These are phyloP conservation scores for Delphinapterus leucas DNA, from an alignment of 2,113 vertebrate species.

Conservation along the genomic window DNA sequence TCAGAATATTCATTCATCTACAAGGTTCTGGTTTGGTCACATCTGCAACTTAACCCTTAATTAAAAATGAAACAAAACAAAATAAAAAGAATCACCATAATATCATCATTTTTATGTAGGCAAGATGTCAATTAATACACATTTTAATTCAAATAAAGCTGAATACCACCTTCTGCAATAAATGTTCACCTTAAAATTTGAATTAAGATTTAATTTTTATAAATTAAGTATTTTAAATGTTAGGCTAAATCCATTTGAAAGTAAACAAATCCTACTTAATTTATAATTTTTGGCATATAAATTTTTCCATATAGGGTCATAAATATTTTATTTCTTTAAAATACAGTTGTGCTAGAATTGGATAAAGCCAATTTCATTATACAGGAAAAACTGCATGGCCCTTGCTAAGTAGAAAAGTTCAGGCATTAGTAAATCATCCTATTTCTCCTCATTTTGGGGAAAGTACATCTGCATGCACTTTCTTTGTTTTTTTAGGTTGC, in stretches of 20 bases:
- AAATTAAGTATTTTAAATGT: background rate
- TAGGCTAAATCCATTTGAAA: background rate
- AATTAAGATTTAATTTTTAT: background rate
- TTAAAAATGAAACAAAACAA: background rate
- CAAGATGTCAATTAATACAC: background rate
- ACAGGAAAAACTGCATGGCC: background rate
- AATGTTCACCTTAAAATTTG: background rate
- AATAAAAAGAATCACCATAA: background rate
- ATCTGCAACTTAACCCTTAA: background rate
- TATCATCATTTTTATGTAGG: background rate
- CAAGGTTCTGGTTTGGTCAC: background rate
- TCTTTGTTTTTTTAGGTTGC: background rate
- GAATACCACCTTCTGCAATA: background rate
- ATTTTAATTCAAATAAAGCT: background rate
- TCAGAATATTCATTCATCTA: background rate
- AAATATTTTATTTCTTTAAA: background rate
- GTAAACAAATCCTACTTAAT: background rate
- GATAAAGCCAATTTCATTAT: background rate
- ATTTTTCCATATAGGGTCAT: background rate
- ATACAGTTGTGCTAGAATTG: background rate
- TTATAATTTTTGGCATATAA: background rate
- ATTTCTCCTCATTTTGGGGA: background rate
- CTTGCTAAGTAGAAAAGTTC: background rate
- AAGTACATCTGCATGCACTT: background rate
- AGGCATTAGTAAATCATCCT: background rate